phyloP scores from a whole-genome alignment of 2,888 invertebrate species.

The Drosophila diplacantha region DNA sequence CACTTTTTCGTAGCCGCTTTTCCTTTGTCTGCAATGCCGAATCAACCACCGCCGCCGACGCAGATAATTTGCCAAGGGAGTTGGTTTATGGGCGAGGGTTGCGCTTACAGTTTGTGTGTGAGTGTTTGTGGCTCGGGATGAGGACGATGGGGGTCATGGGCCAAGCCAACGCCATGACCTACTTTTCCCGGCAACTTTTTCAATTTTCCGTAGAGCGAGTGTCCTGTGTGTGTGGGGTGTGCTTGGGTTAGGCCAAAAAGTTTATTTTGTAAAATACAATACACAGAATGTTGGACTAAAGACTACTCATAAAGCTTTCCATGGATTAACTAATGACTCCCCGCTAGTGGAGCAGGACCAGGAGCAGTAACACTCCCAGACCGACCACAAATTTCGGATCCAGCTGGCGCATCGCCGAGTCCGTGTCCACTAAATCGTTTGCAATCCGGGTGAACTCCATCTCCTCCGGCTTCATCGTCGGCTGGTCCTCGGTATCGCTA shows the following conservation, averaged over 20 bases:
- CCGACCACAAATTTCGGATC: constrained; percentile 39
- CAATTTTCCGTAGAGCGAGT: constrained; percentile 50
- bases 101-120: constrained; percentile 21
- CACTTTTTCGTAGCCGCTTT: constrained; percentile 34
- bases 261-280: constrained; percentile 64
- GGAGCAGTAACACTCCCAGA: constrained; percentile 45
- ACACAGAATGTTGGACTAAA: constrained; percentile 52
- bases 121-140: neutral
- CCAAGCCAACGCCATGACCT: constrained; percentile 60
- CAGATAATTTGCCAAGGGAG: constrained; percentile 65
- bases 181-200: constrained; percentile 62
- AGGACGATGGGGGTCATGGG: constrained; percentile 27
- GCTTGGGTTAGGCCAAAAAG: constrained; percentile 48
- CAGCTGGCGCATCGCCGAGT: constrained; percentile 27
- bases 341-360: constrained; percentile 38
- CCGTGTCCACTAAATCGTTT: constrained; percentile 14
- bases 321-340: constrained; percentile 41
- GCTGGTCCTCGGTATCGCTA: constrained; percentile 16
- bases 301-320: constrained; percentile 58
- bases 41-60: constrained; percentile 64
- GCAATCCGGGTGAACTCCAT: constrained; percentile 33
- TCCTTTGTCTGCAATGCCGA: constrained; percentile 55
- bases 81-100: constrained; percentile 34
- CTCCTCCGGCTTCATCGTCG: constrained; percentile 39
- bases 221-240: neutral